phyloP scores from a whole-genome alignment of 1,140 invertebrate species.

The Zaprionus gabonicus region DNA sequence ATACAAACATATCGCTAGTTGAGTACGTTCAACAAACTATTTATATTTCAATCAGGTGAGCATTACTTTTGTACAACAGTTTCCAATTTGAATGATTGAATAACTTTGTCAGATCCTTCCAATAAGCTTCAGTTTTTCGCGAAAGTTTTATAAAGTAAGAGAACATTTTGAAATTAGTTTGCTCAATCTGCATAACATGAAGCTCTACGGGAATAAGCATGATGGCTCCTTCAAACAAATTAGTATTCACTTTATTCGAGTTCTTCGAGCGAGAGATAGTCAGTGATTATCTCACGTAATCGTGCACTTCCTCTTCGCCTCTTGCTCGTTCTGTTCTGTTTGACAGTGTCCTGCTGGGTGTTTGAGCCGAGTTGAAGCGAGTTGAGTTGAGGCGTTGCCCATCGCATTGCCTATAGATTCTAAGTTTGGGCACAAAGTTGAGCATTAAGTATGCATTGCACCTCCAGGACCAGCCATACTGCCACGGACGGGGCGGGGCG shows the following conservation, averaged over 20 bases:
- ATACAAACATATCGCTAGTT: too few species aligned
- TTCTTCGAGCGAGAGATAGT: neutral
- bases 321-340: neutral
- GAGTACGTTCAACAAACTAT: too few species aligned
- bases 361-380: neutral
- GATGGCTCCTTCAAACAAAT: too few species aligned
- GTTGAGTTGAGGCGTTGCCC: neutral
- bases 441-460: conserved; percentile 39
- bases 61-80: too few species aligned
- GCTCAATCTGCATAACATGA: too few species aligned
- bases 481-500: neutral
- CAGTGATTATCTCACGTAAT: neutral
- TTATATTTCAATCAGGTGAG: too few species aligned
- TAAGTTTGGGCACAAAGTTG: conserved; percentile 25
- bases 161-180: too few species aligned
- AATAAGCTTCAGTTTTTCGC: too few species aligned
- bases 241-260: conserved; percentile 1
- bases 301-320: neutral
- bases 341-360: neutral
- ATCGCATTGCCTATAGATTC: neutral
- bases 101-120: too few species aligned
- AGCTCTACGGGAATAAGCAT: too few species aligned
- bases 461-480: neutral
- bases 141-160: too few species aligned
- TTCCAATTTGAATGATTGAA: too few species aligned